A percentile compares a stretch with the other conserved stretches of the same genome.
Evolutionary conservation across 2,113 vertebrate genomes (phyloP).

Genomic region (Tachysurus vachellii): DNA sequence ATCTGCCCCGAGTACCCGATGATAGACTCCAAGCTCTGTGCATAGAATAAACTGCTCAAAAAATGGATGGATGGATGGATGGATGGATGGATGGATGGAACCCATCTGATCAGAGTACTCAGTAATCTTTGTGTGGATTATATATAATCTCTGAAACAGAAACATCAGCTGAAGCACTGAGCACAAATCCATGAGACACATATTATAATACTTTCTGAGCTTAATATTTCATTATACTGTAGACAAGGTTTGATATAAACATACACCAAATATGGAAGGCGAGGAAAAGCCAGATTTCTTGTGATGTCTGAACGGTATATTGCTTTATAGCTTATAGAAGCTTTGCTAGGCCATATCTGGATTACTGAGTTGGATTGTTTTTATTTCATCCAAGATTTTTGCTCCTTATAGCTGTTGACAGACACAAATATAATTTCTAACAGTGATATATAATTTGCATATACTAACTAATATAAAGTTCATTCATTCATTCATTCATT

Average conservation of each 20-base stretch:
- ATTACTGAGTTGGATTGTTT: not conserved
- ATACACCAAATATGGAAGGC: not conserved
- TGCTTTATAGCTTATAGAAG: not conserved
- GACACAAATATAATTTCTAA: not conserved
- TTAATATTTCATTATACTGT: not conserved
- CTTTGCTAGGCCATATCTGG: not conserved
- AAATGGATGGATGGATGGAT: no score
- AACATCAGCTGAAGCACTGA: not conserved
- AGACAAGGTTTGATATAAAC: not conserved
- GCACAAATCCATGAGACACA: not conserved
- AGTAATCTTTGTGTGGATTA: not conserved
- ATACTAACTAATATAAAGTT: no score
- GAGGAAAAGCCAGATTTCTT: not conserved
- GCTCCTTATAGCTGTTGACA: not conserved
- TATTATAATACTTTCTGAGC: not conserved
- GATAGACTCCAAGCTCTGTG: no score
- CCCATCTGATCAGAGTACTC: not conserved
- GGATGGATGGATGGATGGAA: not conserved
- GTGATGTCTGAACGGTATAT: not conserved
- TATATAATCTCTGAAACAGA: slow-evolving; percentile 13
- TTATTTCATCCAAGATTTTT: not conserved
- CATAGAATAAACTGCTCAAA: no score
- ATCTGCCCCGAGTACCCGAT: no score
- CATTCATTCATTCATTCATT: no score
- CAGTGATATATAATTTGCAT: not conserved